phyloP scores from a whole-genome alignment of 2,888 invertebrate species.

The Heliconius cydno region DNA sequence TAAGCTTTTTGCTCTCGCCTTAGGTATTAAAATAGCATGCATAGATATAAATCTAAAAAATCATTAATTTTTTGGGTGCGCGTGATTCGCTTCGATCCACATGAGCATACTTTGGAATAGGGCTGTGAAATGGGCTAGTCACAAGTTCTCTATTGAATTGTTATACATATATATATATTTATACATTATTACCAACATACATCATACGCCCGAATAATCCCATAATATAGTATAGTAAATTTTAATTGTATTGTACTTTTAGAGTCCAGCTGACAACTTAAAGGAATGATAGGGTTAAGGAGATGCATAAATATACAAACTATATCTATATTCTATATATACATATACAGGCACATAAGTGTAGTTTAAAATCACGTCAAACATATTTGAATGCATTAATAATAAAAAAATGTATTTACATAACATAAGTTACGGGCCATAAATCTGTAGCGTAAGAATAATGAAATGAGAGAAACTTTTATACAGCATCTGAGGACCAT shows the following conservation, averaged over 20 bases:
- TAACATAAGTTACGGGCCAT: no score
- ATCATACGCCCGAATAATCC: neutral
- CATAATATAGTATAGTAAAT: no score
- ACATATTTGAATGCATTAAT: no score
- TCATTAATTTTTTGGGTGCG: constrained; percentile 45
- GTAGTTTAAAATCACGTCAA: no score
- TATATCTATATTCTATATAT: no score
- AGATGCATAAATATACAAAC: no score
- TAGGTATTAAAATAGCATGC: constrained; percentile 27
- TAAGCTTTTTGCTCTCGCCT: constrained; percentile 11
- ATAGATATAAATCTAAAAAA: constrained; percentile 25
- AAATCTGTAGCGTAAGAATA: no score
- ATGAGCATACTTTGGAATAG: constrained; percentile 40
- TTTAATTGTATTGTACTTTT: no score
- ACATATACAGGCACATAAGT: no score
- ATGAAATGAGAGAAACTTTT: neutral
- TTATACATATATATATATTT: neutral
- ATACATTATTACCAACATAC: neutral
- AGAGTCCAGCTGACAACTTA: no score
- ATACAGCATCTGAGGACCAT: neutral
- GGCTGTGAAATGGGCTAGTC: constrained; percentile 34
- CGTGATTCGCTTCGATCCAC: constrained; percentile 47
- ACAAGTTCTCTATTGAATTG: constrained; percentile 7
- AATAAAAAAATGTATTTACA: no score
- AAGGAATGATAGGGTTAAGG: no score